Conservation (phyloP, 2,888 invertebrate genomes). For the Netelia inedita region DNA sequence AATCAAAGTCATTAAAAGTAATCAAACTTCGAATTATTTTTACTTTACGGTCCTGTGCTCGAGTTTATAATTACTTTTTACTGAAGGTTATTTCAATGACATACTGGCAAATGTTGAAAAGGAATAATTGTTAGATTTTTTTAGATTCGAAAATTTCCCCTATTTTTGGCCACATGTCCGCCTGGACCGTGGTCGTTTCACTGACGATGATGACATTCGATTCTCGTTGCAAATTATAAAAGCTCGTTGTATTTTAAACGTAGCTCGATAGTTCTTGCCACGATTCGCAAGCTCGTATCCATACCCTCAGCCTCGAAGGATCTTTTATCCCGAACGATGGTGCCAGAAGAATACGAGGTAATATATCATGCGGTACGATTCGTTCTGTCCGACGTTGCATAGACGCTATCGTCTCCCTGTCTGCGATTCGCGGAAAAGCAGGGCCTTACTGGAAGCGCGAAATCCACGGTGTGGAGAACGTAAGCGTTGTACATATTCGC, state of each 20-base stretch:
- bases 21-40: not conserved
- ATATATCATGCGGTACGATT: conserved; percentile 61
- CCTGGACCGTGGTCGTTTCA: too few species aligned
- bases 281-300: conserved; percentile 17
- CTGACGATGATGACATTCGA: too few species aligned
- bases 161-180: too few species aligned
- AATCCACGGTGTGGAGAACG: conserved; percentile 13
- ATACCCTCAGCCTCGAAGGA: conserved; percentile 13
- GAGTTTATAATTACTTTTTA: too few species aligned
- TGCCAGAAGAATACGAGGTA: conserved; percentile 48
- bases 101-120: too few species aligned
- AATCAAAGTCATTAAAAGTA: not conserved
- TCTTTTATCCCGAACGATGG: conserved; percentile 12
- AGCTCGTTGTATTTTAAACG: conserved; percentile 1
- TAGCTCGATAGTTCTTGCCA: conserved; percentile 8
- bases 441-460: conserved; percentile 35
- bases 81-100: too few species aligned
- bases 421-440: conserved; percentile 16
- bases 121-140: too few species aligned
- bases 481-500: conserved; percentile 14
- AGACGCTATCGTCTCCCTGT: conserved; percentile 30
- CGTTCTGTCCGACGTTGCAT: conserved; percentile 11
- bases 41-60: not conserved
- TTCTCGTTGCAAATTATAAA: too few species aligned
- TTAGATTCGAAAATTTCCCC: too few species aligned